phyloP scores from a whole-genome alignment of 2,113 vertebrate genomes.

The Brevimyrus niger region DNA sequence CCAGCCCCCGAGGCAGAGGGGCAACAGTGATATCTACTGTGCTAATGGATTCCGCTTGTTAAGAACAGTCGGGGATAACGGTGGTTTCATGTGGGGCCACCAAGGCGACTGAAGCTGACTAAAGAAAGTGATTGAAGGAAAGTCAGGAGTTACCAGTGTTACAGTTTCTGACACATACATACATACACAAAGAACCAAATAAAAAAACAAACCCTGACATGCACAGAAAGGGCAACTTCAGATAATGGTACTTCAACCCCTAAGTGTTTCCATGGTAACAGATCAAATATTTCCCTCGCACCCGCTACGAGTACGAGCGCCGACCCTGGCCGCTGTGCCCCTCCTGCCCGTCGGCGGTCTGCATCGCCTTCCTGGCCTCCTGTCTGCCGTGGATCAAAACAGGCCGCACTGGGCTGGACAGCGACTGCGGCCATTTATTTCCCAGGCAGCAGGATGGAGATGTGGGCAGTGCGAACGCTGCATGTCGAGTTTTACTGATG shows the following conservation, averaged over 20 bases:
- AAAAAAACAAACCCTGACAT: not conserved
- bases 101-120: not conserved
- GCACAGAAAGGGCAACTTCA: conserved; percentile 13
- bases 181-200: not conserved
- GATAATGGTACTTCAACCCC: conserved; percentile 8
- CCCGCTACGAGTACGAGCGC: conserved; percentile 28
- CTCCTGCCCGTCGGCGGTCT: not conserved
- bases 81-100: not conserved
- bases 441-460: not conserved
- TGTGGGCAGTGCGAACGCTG: not conserved
- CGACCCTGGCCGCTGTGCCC: not conserved
- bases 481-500: not conserved
- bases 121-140: not conserved
- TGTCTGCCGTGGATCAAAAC: not conserved
- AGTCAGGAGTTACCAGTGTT: not conserved
- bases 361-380: not conserved
- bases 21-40: not conserved
- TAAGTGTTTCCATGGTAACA: conserved; percentile 51
- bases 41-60: not conserved
- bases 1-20: not conserved
- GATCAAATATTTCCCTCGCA: conserved; percentile 38
- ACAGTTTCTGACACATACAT: not conserved
- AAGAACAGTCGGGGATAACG: not conserved
- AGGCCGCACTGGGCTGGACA: not conserved
- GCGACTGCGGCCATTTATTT: not conserved